These are phyloP conservation scores for Enteromius argenteus DNA, from an alignment of 2,797 vertebrate species.

Conservation along the genomic window DNA sequence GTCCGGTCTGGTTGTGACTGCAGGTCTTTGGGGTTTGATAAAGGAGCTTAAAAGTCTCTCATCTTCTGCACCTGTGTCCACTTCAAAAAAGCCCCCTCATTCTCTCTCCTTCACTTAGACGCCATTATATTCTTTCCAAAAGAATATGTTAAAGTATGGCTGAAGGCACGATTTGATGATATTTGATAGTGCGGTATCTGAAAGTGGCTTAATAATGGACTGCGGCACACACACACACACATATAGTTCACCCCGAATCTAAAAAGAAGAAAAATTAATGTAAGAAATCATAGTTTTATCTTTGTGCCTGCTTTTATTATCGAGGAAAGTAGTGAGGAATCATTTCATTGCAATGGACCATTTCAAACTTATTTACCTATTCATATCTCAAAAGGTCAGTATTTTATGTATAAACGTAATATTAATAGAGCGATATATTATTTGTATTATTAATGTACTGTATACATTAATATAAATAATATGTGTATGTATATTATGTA, in stretches of 20 bases:
- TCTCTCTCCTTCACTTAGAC: constrained; percentile 14
- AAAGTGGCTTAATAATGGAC: constrained; percentile 29
- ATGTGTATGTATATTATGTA: no score
- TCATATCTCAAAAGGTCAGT: neutral
- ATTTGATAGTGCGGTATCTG: constrained; percentile 28
- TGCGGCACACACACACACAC: neutral
- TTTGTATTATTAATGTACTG: no score
- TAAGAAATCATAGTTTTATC: constrained; percentile 22
- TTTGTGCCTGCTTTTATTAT: neutral
- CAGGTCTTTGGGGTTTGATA: constrained; percentile 51
- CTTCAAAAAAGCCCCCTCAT: constrained; percentile 31
- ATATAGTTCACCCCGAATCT: neutral
- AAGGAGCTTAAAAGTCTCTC: constrained; percentile 51
- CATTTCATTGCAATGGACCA: neutral
- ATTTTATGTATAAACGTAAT: neutral
- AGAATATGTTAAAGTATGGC: constrained; percentile 37
- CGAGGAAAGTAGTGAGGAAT: neutral
- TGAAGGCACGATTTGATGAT: constrained; percentile 37
- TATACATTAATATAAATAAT: no score
- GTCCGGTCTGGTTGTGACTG: constrained; percentile 43
- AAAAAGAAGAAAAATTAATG: neutral
- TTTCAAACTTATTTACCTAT: neutral
- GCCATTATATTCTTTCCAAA: constrained; percentile 32
- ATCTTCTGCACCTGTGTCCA: constrained; percentile 49
- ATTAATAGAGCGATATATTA: neutral